phyloP scores from a whole-genome alignment of 2,797 vertebrate species.

The Mormyrus hasselquistii region DNA sequence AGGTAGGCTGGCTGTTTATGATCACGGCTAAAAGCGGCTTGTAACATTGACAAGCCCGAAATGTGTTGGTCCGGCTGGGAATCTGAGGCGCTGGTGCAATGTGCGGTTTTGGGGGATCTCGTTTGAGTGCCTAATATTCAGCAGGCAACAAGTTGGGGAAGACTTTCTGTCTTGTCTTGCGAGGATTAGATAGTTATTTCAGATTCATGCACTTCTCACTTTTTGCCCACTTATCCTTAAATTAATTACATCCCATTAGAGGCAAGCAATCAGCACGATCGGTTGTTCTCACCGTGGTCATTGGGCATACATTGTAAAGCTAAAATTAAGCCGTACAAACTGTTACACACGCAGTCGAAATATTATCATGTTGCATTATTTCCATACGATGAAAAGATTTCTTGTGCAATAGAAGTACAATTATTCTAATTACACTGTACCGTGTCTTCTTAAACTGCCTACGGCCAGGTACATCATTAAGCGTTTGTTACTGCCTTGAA shows the following conservation, averaged over 20 bases:
- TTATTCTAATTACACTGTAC: background rate
- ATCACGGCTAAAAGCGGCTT: background rate
- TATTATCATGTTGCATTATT: background rate
- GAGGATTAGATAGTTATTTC: background rate
- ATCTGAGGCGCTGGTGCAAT: background rate
- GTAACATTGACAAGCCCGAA: background rate
- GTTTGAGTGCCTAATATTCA: background rate
- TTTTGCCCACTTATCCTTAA: background rate
- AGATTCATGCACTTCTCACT: background rate
- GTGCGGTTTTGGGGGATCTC: background rate
- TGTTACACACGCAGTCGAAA: background rate
- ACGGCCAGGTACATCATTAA: background rate
- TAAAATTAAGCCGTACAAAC: background rate
- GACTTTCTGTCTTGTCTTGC: background rate
- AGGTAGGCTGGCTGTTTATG: conserved; percentile 43
- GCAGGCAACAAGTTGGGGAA: background rate
- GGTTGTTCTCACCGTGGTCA: background rate
- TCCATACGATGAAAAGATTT: background rate
- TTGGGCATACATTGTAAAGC: background rate
- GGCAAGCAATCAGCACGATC: background rate
- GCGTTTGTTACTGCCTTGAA: background rate
- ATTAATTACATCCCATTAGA: background rate
- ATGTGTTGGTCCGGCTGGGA: background rate
- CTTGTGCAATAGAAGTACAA: background rate
- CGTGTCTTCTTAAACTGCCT: background rate